Percentiles rank a stretch among this genome's conserved stretches.
Evolutionary conservation across 2,888 invertebrate species (phyloP).

Genomic region (Netelia virgata): DNA sequence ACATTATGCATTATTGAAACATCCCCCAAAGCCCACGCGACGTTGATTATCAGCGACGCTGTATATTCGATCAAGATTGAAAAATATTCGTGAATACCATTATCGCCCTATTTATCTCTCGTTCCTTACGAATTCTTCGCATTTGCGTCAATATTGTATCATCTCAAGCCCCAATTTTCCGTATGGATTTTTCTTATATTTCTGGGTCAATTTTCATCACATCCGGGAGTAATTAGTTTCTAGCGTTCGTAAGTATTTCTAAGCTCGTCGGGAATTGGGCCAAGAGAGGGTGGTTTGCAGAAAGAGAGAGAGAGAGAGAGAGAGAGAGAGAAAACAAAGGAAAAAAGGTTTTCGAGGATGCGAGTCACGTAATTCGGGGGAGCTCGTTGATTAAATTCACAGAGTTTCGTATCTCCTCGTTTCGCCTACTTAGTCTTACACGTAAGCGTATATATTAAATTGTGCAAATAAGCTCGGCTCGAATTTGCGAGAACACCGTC

Average conservation of each 20-base stretch:
- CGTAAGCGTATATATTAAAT: neutral
- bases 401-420: neutral
- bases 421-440: constrained; percentile 13
- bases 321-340: neutral
- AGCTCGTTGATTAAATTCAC: constrained; percentile 40
- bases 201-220: neutral
- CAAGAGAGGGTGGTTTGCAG: neutral
- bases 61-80: neutral
- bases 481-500: constrained; percentile 33
- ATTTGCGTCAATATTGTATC: neutral
- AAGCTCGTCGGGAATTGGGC: neutral
- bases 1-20: constrained; percentile 71
- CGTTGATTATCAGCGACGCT: constrained; percentile 38
- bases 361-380: constrained; percentile 38
- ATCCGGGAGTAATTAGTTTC: constrained; percentile 8
- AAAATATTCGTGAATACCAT: too few relatives aligned
- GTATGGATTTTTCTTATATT: neutral
- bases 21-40: constrained; percentile 32
- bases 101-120: neutral
- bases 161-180: neutral
- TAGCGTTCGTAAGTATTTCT: neutral
- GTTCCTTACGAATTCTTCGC: neutral
- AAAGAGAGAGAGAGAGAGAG: too few relatives aligned
- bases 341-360: constrained; percentile 4
- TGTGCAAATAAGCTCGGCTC: constrained; percentile 5